Evolutionary conservation across 1,140 invertebrate species (phyloP).

Genomic region (Monomorium pharaonis): DNA sequence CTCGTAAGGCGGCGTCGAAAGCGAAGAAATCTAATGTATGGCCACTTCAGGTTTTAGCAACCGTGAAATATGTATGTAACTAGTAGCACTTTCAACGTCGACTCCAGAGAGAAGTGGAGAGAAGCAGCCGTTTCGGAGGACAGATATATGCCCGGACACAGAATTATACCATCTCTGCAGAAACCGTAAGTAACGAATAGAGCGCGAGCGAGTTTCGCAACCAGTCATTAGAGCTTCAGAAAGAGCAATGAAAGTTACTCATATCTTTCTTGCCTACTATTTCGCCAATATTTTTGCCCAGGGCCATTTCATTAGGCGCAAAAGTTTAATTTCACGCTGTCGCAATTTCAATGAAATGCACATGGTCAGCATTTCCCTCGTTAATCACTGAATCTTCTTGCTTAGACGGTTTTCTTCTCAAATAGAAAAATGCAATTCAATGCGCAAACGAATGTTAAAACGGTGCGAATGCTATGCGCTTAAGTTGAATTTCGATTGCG

Average conservation of each 20-base stretch:
- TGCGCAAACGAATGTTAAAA: background rate
- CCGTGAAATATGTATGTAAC: constrained; percentile 33
- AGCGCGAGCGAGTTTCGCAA: background rate
- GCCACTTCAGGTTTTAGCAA: constrained; percentile 30
- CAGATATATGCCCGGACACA: background rate
- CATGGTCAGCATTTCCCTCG: too few species aligned
- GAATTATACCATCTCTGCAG: background rate
- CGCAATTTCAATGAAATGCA: background rate
- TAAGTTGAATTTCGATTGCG: constrained; percentile 32
- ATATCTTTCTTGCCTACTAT: background rate
- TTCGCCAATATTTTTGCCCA: background rate
- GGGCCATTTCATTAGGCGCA: background rate
- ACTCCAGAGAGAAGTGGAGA: background rate
- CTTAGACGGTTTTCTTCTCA: background rate
- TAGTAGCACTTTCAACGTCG: constrained; percentile 13
- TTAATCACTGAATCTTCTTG: background rate
- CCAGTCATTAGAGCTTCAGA: background rate
- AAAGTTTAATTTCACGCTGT: background rate
- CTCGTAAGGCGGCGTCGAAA: background rate
- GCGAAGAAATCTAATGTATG: constrained; percentile 44
- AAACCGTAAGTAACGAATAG: background rate
- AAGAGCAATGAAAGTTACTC: background rate
- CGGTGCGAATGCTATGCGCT: background rate
- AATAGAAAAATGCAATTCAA: constrained; percentile 13
- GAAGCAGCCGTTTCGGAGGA: background rate